Conservation (phyloP, 1,140 invertebrate species). For the Aleiodes sp. region DNA sequence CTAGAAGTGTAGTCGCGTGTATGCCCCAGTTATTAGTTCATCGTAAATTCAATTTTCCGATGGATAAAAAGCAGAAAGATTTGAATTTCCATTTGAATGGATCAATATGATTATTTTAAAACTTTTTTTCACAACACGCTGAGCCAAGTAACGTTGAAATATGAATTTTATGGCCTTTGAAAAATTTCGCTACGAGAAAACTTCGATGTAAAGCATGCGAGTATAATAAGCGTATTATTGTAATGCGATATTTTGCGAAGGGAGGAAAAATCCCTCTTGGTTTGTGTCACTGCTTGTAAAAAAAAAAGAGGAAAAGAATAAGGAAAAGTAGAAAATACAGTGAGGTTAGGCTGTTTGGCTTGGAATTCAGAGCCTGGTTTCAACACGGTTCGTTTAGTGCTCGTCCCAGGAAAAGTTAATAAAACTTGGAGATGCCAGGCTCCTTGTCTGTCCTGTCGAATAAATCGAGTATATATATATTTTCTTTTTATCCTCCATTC, state of each 20-base stretch:
- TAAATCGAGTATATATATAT: constrained; percentile 6
- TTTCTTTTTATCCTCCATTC: neutral
- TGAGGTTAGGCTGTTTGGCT: neutral
- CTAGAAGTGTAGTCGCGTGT: too few relatives aligned
- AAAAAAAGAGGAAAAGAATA: constrained; percentile 2
- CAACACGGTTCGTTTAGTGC: neutral
- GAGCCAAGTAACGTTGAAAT: neutral
- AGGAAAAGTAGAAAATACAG: too few relatives aligned
- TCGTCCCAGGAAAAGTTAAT: constrained; percentile 13
- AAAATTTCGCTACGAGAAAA: neutral
- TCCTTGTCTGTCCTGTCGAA: constrained; percentile 12
- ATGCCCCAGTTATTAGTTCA: too few relatives aligned
- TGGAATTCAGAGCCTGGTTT: constrained; percentile 1
- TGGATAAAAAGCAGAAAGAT: too few relatives aligned
- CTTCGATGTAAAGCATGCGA: neutral
- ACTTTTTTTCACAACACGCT: neutral
- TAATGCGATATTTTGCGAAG: neutral
- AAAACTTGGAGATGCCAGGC: constrained; percentile 11
- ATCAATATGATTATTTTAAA: too few relatives aligned
- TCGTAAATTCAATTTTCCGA: too few relatives aligned
- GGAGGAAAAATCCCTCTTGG: neutral
- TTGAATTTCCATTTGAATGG: too few relatives aligned
- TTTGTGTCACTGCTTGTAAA: neutral
- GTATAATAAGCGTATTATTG: constrained; percentile 13
- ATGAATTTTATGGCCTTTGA: neutral